Conservation (phyloP, 2,888 invertebrate genomes). For the Pristionchus entomophagus region DNA sequence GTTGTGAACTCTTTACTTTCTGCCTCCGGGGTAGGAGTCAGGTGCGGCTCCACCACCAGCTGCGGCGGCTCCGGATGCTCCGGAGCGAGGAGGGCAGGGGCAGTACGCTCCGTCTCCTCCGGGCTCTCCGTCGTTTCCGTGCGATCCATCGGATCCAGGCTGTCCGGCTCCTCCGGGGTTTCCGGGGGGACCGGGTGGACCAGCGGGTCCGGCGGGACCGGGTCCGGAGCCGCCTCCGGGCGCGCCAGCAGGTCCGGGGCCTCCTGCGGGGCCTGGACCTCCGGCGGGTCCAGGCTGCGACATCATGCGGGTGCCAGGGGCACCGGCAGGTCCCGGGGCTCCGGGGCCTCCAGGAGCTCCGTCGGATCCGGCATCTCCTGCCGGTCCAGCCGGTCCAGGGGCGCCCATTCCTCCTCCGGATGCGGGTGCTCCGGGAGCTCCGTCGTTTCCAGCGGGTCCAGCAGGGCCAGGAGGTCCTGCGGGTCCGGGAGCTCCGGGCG, state of each 20-base stretch:
- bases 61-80: conserved; percentile 17
- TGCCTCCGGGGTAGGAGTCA: too few species aligned
- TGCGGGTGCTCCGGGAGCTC: conserved; percentile 31
- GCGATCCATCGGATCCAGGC: conserved; percentile 55
- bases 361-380: conserved; percentile 52
- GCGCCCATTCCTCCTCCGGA: background rate
- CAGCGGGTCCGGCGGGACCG: conserved; percentile 56
- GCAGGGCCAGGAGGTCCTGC: conserved; percentile 36
- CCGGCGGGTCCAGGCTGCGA: conserved; percentile 30
- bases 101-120: conserved; percentile 52
- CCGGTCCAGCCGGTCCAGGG: conserved; percentile 48
- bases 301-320: background rate
- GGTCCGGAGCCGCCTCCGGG: conserved; percentile 55
- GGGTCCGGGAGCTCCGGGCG: conserved; percentile 36
- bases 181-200: conserved; percentile 60
- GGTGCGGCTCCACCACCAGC: conserved; percentile 14
- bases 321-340: conserved; percentile 3
- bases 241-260: conserved; percentile 59
- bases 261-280: conserved; percentile 47
- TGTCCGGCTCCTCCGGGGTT: conserved; percentile 48
- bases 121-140: conserved; percentile 56
- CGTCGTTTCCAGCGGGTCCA: background rate
- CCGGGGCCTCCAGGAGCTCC: conserved; percentile 60
- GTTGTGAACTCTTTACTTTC: too few species aligned
- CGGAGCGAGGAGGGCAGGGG: conserved; percentile 56